Percentiles rank a stretch among this genome's conserved stretches.
Evolutionary conservation across 2,888 invertebrate genomes (phyloP).

Genomic region (Epistrophe grossulariae): DNA sequence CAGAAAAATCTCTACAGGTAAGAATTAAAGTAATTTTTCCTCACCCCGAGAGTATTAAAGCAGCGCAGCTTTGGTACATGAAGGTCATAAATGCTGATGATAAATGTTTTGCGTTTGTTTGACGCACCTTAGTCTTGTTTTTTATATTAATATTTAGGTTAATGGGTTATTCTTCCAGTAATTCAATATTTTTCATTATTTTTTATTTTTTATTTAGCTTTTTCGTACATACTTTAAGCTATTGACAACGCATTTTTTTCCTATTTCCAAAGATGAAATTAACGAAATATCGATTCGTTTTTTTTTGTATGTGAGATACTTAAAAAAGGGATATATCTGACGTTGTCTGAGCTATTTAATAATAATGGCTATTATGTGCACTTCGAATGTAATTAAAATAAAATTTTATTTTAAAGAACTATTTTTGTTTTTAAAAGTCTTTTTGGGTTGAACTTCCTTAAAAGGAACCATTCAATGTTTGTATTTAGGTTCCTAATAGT

Average conservation of each 20-base stretch:
- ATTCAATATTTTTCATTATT: constrained; percentile 4
- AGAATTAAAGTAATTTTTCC: background rate
- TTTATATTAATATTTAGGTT: constrained; percentile 16
- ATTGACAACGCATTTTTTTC: background rate
- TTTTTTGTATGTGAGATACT: too few relatives aligned
- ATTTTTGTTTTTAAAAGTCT: too few relatives aligned
- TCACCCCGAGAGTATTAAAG: background rate
- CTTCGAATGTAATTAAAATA: too few relatives aligned
- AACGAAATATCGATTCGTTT: background rate
- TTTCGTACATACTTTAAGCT: background rate
- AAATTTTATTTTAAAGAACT: too few relatives aligned
- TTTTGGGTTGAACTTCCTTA: too few relatives aligned
- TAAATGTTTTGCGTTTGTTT: constrained; percentile 27
- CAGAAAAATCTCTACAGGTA: constrained; percentile 34
- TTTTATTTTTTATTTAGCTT: background rate
- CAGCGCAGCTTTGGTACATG: constrained; percentile 12
- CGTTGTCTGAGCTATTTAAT: too few relatives aligned
- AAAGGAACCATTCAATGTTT: too few relatives aligned
- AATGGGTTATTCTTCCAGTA: constrained; percentile 27
- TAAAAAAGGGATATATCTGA: too few relatives aligned
- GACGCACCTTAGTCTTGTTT: background rate
- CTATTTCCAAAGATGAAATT: background rate
- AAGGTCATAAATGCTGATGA: constrained; percentile 37
- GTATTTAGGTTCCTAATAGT: too few relatives aligned
- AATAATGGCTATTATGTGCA: too few relatives aligned